Base-by-base conservation (phyloP, 2,888 invertebrate species). In the Hyposoter didymator region DNA sequence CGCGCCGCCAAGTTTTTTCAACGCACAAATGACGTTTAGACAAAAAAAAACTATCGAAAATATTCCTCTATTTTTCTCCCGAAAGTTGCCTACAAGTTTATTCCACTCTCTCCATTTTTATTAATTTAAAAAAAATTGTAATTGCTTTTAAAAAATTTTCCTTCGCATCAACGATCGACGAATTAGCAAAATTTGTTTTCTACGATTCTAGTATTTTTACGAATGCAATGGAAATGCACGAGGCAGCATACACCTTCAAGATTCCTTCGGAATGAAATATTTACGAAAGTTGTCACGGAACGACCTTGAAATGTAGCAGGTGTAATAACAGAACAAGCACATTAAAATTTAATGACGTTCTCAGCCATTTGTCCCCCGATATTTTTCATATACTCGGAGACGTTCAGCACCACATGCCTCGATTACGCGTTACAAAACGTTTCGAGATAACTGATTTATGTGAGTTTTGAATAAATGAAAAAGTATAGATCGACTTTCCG, bases 1-100 rank as follows among this genome's bases (percentile, higher is more conserved):
- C 82, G 66, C 72, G 59, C 76, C 76, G 80, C 66, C 67, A 52
- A 66, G 49, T 19, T 78, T 52, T 67, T 22, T 67, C 28, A 8
- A 62, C n/a, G 59, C 14, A 64, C 17, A 19, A 59, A 19, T 28
- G 22, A 22, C 14, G 28, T 28, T 59, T 59, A 0, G 0, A 28
- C 28, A 59, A 28, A n/a, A 28, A 55, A 5, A 28, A 28, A 22
- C 5, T 59, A 6, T 14, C 14, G 4, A 10, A 6, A 39, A 39
- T 39, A 39, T 39, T 39, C 39, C 39, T 8, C 39, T 10, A 39
- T 39, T 39, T 39, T 39, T 0, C 10, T 39, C 10, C 0, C 39
- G 8, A 10, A 39, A 39, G 4, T 35, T 3, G 35, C 10, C 39
- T 3, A 35, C 35, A 35, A 0, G 0, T 8, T 39, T 39, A 32